Conservation (phyloP, 2,797 vertebrate species). For the Cirrhinus molitorella region DNA sequence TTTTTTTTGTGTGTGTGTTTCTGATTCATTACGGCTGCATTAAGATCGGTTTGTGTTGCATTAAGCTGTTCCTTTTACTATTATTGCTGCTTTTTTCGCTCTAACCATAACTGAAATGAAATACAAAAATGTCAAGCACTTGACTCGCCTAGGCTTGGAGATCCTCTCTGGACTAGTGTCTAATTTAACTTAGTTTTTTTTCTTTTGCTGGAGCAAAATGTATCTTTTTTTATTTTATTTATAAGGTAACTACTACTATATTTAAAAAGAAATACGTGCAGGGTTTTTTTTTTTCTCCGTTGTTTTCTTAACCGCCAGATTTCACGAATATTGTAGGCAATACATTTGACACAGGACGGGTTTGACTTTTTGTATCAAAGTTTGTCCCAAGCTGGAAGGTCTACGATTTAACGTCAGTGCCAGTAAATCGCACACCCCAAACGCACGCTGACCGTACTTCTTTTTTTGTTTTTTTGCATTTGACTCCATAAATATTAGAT, state of each 20-base stretch:
- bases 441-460: slow-evolving; percentile 67
- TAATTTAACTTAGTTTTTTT: slow-evolving; percentile 77
- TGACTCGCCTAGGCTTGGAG: slow-evolving; percentile 72
- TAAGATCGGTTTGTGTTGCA: slow-evolving; percentile 70
- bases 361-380: slow-evolving; percentile 54
- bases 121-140: slow-evolving; percentile 75
- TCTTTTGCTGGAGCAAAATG: slow-evolving; percentile 76
- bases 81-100: slow-evolving; percentile 77
- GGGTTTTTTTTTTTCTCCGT: slow-evolving; percentile 74
- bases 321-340: slow-evolving; percentile 80
- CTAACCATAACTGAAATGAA: slow-evolving; percentile 71
- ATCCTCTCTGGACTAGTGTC: slow-evolving; percentile 72
- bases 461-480: slow-evolving; percentile 77
- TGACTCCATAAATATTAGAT: slow-evolving; percentile 84
- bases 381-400: slow-evolving; percentile 78
- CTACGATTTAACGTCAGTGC: slow-evolving; percentile 75
- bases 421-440: slow-evolving; percentile 85
- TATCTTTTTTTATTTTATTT: slow-evolving; percentile 55
- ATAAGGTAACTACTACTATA: slow-evolving; percentile 72
- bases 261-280: slow-evolving; percentile 79
- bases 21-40: slow-evolving; percentile 40
- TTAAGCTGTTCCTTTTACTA: slow-evolving; percentile 82
- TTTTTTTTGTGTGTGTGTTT: background rate
- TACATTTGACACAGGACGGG: slow-evolving; percentile 81
- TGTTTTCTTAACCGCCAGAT: slow-evolving; percentile 66